Evolutionary conservation across 1,140 invertebrate genomes (phyloP), one percentile per base, ranked within the genome.

Genomic region (Drosophila lacertosa): DNA sequence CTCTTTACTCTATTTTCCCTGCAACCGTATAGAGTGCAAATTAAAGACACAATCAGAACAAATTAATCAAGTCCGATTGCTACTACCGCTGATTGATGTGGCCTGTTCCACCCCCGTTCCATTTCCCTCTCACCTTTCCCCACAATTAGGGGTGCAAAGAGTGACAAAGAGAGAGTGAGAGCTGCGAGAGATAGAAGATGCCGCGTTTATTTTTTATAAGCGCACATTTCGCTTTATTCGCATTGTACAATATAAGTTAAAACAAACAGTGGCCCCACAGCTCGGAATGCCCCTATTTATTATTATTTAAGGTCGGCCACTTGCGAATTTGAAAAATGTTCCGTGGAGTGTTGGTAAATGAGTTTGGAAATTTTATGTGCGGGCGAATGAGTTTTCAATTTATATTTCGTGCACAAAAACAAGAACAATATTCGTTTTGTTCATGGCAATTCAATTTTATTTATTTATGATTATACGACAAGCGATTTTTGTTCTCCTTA

Each of bases 361-460:
- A 89, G 86, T 84, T 86, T 86, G 71, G 67, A 83, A 67, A 77
- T 86, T 90, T 89, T 77, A 78, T 86, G 77, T 86, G 77, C 86
- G 77, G 86, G 51, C 84, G 86, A 89, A 89, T 89, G 84, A 77
- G 77, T 89, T 89, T 89, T 86, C 80, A 90, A 89, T 90, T 86
- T 80, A 83, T 89, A 59, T 81, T 81, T 82, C 58, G 59, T 59
- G 26, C 54, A 9, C 26, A 64, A 18, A 32, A 37, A 22, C 13
- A 42, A 37, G 65, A 70, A 64, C 72, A 84, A 44, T 15, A n/a
- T 39, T 16, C 18, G 15, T 47, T 9, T 77, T 73, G 67, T 86
- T 86, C 77, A 77, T 81, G 58, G 73, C 47, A 62, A 84, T 81
- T 88, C 77, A 77, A 84, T 88, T 84, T 84, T 81, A 77, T 84